Evolutionary conservation across 2,888 invertebrate species (phyloP).

Genomic region (Tyria jacobaeae): DNA sequence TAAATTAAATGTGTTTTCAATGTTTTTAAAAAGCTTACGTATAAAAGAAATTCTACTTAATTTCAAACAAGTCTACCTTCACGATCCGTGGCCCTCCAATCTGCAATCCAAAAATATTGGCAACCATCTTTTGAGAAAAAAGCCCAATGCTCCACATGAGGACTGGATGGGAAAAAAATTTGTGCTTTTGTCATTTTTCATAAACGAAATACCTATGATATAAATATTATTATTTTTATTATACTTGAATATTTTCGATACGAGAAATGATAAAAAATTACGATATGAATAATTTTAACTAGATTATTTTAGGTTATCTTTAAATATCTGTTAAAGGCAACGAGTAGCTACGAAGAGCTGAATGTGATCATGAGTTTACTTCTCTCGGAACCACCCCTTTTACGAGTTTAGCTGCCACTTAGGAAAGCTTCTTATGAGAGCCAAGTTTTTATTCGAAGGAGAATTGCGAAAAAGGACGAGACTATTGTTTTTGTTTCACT

Average conservation of each 20-base stretch:
- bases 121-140: neutral
- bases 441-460: constrained; percentile 37
- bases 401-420: constrained; percentile 43
- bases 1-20: neutral
- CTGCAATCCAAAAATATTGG: neutral
- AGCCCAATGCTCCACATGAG: neutral
- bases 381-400: constrained; percentile 18
- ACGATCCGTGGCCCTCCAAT: too few species aligned
- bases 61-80: neutral
- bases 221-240: too few species aligned
- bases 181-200: too few species aligned
- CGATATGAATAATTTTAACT: neutral
- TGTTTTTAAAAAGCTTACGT: neutral
- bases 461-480: constrained; percentile 30
- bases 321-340: neutral
- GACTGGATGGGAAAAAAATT: neutral
- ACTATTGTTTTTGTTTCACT: constrained; percentile 30
- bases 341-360: neutral
- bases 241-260: neutral
- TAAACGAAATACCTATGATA: too few species aligned
- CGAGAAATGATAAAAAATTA: neutral
- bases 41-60: neutral
- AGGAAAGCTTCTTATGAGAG: constrained; percentile 34
- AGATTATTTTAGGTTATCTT: neutral
- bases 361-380: constrained; percentile 9